These are phyloP conservation scores for Drosophila sordidula DNA, from an alignment of 2,888 invertebrate species.

Conservation along the genomic window DNA sequence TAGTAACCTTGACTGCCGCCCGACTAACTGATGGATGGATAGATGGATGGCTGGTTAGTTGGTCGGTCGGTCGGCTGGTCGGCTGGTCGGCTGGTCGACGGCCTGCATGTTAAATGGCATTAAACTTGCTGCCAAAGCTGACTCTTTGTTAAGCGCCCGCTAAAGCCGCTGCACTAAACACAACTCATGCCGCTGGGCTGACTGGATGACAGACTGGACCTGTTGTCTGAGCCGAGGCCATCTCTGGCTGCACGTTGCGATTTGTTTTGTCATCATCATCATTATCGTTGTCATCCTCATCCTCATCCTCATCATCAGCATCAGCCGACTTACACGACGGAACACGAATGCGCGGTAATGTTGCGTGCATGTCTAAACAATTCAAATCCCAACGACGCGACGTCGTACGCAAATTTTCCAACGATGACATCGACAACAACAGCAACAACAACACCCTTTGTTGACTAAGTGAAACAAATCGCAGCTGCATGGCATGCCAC, in stretches of 20 bases:
- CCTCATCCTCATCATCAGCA: slow-evolving; percentile 4
- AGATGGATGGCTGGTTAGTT: slow-evolving; percentile 18
- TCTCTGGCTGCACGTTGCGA: slow-evolving; percentile 27
- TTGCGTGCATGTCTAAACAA: slow-evolving; percentile 77
- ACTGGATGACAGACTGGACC: slow-evolving; percentile 9
- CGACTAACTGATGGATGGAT: slow-evolving; percentile 41
- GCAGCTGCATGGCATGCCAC: slow-evolving; percentile 51
- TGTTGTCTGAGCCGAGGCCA: slow-evolving; percentile 14
- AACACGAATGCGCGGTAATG: slow-evolving; percentile 65
- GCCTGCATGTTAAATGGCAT: slow-evolving; percentile 53
- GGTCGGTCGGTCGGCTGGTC: slow-evolving; percentile 14
- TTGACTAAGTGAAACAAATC: slow-evolving; percentile 73
- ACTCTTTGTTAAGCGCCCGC: slow-evolving; percentile 33
- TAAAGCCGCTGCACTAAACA: slow-evolving; percentile 34
- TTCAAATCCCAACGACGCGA: slow-evolving; percentile 59
- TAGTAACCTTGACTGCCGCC: slow-evolving; percentile 70
- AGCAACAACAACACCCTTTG: slow-evolving; percentile 18
- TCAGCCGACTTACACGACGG: slow-evolving; percentile 51
- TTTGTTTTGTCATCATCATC: slow-evolving; percentile 31
- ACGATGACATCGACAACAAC: slow-evolving; percentile 29
- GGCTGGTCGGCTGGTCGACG: slow-evolving; percentile 9
- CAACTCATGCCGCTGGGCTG: slow-evolving; percentile 34
- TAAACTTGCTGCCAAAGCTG: slow-evolving; percentile 44
- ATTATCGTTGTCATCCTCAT: slow-evolving; percentile 31
- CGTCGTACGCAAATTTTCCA: slow-evolving; percentile 65